phyloP scores from a whole-genome alignment of 2,888 invertebrate genomes.

The Mesoligia furuncula region DNA sequence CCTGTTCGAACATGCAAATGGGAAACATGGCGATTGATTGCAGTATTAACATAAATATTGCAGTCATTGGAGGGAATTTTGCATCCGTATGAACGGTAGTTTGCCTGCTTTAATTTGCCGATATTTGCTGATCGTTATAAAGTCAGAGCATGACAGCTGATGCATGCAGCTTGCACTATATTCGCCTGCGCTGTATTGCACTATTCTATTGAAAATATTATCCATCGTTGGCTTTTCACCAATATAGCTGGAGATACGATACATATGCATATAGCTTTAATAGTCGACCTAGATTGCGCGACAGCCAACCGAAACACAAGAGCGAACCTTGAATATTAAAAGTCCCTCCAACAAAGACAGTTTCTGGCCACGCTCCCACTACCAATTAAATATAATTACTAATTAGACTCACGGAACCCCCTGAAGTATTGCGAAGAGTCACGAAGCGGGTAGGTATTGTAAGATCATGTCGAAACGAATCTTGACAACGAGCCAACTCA shows the following conservation, averaged over 20 bases:
- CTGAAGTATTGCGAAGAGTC: slow-evolving; percentile 45
- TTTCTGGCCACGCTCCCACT: slow-evolving; percentile 25
- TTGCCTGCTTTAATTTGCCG: background rate
- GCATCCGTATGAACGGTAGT: slow-evolving; percentile 2
- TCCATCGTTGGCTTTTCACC: background rate
- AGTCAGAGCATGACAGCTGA: background rate
- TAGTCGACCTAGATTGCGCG: background rate
- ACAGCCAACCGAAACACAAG: slow-evolving; percentile 1
- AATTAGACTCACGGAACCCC: slow-evolving; percentile 42
- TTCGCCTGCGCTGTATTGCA: background rate
- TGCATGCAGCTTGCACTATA: slow-evolving; percentile 3
- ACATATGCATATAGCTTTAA: background rate
- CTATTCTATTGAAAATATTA: background rate
- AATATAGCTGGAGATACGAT: background rate
- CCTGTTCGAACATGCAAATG: slow-evolving; percentile 35
- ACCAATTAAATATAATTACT: slow-evolving; percentile 59
- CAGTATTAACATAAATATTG: slow-evolving; percentile 32
- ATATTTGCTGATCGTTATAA: background rate
- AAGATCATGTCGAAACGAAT: slow-evolving; percentile 43
- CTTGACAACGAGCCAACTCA: slow-evolving; percentile 63
- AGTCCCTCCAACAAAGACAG: slow-evolving; percentile 25
- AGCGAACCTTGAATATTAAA: slow-evolving; percentile 18
- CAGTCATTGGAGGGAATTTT: slow-evolving; percentile 1
- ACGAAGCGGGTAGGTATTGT: slow-evolving; percentile 23
- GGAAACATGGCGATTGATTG: slow-evolving; percentile 38